Conservation (phyloP, 2,888 invertebrate species). For the Branchellion lobata region DNA sequence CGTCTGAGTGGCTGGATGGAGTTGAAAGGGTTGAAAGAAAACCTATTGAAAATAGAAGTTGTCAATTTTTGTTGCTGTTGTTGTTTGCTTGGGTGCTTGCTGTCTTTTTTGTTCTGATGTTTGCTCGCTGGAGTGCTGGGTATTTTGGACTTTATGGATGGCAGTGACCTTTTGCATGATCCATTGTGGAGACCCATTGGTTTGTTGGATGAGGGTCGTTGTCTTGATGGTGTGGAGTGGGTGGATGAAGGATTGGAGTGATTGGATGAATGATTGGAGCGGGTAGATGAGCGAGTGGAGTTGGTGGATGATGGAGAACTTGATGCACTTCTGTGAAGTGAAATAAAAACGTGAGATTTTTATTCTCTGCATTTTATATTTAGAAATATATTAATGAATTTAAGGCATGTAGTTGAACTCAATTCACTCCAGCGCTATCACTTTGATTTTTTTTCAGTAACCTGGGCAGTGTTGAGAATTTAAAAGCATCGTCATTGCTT, state of each 20-base stretch:
- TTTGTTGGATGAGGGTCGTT: not conserved
- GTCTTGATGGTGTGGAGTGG: not conserved
- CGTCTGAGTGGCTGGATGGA: constrained; percentile 68
- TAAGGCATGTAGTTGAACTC: too few species aligned
- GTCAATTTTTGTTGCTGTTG: not conserved
- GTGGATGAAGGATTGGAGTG: too few species aligned
- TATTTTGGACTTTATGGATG: not conserved
- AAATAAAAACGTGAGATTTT: too few species aligned
- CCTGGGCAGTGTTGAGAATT: not conserved
- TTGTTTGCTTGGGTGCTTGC: not conserved
- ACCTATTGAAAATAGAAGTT: constrained; percentile 27
- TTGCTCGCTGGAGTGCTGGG: not conserved
- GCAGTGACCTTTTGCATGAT: not conserved
- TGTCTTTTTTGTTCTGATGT: constrained; percentile 19
- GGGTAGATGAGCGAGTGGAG: not conserved
- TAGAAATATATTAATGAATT: too few species aligned
- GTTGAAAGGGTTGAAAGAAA: constrained; percentile 16
- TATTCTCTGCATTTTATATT: too few species aligned
- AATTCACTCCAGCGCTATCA: too few species aligned
- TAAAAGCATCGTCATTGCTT: not conserved
- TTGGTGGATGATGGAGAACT: not conserved
- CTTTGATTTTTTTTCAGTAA: too few species aligned
- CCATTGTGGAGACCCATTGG: not conserved
- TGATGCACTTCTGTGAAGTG: not conserved
- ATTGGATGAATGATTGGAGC: too few species aligned